Evolutionary conservation across 2,888 invertebrate species (phyloP), one percentile per base, ranked within the genome.

Genomic region (Blera fallax): DNA sequence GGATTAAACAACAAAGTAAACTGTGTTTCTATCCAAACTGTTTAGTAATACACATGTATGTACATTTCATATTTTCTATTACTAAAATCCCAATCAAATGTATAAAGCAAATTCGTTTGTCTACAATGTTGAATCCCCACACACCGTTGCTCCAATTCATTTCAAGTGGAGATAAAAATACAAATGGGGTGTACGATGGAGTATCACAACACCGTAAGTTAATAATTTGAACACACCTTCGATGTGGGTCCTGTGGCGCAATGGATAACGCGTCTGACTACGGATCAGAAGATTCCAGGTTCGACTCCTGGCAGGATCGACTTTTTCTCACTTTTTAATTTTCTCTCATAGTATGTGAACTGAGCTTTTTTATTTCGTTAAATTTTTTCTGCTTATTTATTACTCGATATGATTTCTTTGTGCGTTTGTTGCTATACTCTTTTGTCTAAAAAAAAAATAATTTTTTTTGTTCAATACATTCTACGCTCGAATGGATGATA

Each of bases 181-280:
- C 24, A 24, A 11, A 21, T 45, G 3, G 7, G 4, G 14, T 7
- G 4, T 7, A 40, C 14, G 5, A 14, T 8, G 8, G 8, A 45
- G 14, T 14, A 5, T 6, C 3, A 2, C 2, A 54, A 54, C 18
- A 32, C 1, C 16, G 27, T 58, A 67, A 21, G 3, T 37, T 2
- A 1, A 27, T 0, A 29, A 50, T 48, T 76, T 37, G 67, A 58
- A 18, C 14, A 0, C 0, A 0, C 1, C 0, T 34, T 1, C 2
- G 0, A 43, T 37, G 11, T 67, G 79, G 84, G 85, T 85, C 85
- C 85, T 85, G 85, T 85, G 85, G 85, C 85, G 85, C 85, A 85
- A 85, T 85, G 85, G 85, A 85, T 85, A 85, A 85, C 85, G 85
- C 85, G 85, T 85, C 85, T 85, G 85, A 85, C 85, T 85, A 85